Base-by-base conservation (phyloP, 2,888 invertebrate species). In the Suillia variegata region DNA sequence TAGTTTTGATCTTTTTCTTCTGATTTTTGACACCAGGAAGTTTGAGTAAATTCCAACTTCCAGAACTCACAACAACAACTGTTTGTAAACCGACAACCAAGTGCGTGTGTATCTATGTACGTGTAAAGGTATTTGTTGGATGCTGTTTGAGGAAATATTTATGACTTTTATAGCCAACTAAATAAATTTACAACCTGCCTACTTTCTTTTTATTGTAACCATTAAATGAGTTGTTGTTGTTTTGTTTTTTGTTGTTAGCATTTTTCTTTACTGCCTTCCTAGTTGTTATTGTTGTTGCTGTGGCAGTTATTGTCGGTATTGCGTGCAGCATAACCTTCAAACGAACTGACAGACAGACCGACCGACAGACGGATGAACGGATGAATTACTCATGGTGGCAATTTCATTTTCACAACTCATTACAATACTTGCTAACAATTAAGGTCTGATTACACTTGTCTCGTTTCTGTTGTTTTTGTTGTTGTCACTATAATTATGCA, bases 371-470 rank as follows among this genome's bases (percentile, higher is more conserved):
- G n/a, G n/a, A n/a, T n/a, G n/a, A n/a, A n/a, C n/a, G n/a, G n/a
- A n/a, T n/a, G n/a, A n/a, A n/a, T n/a, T n/a, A n/a, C n/a, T n/a
- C 45, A 5, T 56, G 47, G 47, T 48, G 48, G 62, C 54, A 54
- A 56, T 58, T 61, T 59, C 57, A 59, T 59, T 62, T 64, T 62
- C 34, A 54, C 38, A 38, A 54, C 42, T 54, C 38, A 54, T 54
- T 54, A 42, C 42, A 54, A 54, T 54, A 54, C 42, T 54, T 54
- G 54, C 22, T 26, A 54, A 54, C 54, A 54, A 54, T 54, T 54
- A 54, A n/a, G 54, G 42, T 53, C 42, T 42, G 54, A 54, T 54
- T 54, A 42, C 54, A 21, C 52, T 57, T 18, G 34, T 47, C 45
- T 52, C 47, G 24, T 49, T 26, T 58, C 62, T 51, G 52, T 56